Conservation (phyloP, 2,113 vertebrate species). For the Alosa alosa region DNA sequence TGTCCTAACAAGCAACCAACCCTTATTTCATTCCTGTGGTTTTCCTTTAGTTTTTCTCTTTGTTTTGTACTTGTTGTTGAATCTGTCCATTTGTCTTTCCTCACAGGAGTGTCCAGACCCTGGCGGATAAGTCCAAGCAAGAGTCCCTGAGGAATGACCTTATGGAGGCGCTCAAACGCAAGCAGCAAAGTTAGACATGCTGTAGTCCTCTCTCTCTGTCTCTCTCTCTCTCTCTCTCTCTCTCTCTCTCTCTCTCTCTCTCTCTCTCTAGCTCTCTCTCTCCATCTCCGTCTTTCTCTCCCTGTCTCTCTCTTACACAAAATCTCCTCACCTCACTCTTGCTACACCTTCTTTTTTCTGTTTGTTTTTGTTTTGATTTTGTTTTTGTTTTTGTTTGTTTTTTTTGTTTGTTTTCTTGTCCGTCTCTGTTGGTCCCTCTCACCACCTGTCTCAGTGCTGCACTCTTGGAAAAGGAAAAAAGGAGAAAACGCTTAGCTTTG, state of each 20-base stretch:
- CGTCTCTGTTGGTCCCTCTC: constrained; percentile 46
- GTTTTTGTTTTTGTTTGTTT: not conserved
- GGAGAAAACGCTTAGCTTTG: constrained; percentile 65
- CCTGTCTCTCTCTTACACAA: constrained; percentile 4
- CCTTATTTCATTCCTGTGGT: not conserved
- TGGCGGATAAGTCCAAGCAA: constrained; percentile 93
- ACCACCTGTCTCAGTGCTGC: constrained; percentile 59
- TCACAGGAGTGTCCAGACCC: constrained; percentile 89
- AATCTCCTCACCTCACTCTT: constrained; percentile 34
- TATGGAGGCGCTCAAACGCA: constrained; percentile 94
- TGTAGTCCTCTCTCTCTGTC: constrained; percentile 41
- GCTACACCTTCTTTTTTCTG: constrained; percentile 46
- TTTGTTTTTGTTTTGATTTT: constrained; percentile 41
- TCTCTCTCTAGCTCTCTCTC: constrained; percentile 32
- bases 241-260: constrained; percentile 36
- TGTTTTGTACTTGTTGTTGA: not conserved
- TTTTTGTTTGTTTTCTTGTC: constrained; percentile 15
- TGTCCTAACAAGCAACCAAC: not conserved
- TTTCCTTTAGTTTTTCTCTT: not conserved
- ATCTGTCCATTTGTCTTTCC: constrained; percentile 34
- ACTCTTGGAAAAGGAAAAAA: constrained; percentile 59
- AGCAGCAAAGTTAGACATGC: constrained; percentile 85
- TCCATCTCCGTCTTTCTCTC: not conserved
- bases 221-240: constrained; percentile 33
- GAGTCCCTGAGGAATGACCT: constrained; percentile 93